phyloP scores from a whole-genome alignment of 1,140 invertebrate species.

The Cyclargus thomasi region DNA sequence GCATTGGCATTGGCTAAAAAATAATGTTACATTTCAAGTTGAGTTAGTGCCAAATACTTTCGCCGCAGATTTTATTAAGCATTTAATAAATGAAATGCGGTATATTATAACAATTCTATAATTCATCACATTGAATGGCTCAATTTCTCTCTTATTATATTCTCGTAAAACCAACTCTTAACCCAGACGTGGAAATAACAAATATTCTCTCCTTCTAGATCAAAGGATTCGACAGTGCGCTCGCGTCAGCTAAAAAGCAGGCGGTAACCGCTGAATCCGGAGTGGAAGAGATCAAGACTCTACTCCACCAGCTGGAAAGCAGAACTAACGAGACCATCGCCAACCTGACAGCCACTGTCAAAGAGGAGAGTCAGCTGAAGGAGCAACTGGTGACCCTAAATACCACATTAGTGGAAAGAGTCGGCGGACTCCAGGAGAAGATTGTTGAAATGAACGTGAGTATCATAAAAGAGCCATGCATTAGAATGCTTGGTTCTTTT shows the following conservation, averaged over 20 bases:
- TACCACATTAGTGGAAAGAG: conserved; percentile 39
- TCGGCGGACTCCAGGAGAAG: conserved; percentile 45
- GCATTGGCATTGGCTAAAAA: background rate
- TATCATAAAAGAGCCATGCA: too few species aligned
- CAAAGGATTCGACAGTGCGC: conserved; percentile 50
- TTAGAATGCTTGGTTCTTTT: too few species aligned
- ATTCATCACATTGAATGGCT: too few species aligned
- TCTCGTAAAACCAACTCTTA: too few species aligned
- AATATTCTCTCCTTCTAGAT: conserved; percentile 37
- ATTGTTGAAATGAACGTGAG: conserved; percentile 53
- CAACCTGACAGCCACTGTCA: conserved; percentile 42
- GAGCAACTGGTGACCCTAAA: conserved; percentile 40
- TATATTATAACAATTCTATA: too few species aligned
- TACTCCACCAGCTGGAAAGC: conserved; percentile 46
- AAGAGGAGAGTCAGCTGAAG: conserved; percentile 41
- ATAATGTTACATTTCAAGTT: background rate
- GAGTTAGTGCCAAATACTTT: background rate
- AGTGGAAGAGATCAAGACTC: conserved; percentile 49
- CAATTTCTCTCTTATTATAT: too few species aligned
- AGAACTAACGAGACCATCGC: conserved; percentile 56
- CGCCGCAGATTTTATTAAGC: too few species aligned
- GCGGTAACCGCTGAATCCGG: conserved; percentile 47
- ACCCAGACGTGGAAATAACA: too few species aligned
- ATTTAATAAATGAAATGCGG: too few species aligned
- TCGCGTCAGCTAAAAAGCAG: conserved; percentile 50